These are phyloP conservation scores for Drosophila baimaii DNA, from an alignment of 1,140 invertebrate species.

Conservation along the genomic window DNA sequence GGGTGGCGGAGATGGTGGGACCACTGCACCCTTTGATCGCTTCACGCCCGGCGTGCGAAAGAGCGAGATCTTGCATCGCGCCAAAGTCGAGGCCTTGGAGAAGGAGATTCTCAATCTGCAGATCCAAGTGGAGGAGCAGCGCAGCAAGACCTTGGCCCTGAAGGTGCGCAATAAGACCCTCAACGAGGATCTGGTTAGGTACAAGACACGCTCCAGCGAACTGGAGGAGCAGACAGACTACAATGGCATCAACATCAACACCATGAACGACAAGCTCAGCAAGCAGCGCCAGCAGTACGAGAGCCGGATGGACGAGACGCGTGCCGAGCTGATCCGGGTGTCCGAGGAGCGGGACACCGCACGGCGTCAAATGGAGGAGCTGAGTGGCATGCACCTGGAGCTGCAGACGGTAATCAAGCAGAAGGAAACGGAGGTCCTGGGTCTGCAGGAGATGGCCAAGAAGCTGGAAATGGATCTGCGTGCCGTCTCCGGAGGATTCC, in stretches of 20 bases:
- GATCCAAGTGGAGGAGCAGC: constrained; percentile 84
- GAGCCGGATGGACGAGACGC: constrained; percentile 84
- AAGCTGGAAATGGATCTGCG: constrained; percentile 75
- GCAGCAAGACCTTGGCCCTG: constrained; percentile 65
- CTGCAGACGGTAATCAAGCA: constrained; percentile 38
- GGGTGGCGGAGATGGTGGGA: constrained; percentile 60
- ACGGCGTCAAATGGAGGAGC: constrained; percentile 59
- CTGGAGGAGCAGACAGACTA: constrained; percentile 70
- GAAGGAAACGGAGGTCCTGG: constrained; percentile 50
- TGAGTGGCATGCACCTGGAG: constrained; percentile 68
- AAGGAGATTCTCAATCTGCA: constrained; percentile 85
- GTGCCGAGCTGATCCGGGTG: constrained; percentile 85
- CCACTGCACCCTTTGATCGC: constrained; percentile 62
- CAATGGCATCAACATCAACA: constrained; percentile 60
- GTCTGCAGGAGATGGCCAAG: constrained; percentile 55
- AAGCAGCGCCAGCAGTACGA: constrained; percentile 71
- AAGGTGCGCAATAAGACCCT: constrained; percentile 82
- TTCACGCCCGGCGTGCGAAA: constrained; percentile 74
- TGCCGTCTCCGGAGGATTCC: constrained; percentile 73
- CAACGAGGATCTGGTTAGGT: constrained; percentile 71
- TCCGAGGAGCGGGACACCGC: constrained; percentile 59
- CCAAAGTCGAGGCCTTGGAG: constrained; percentile 86
- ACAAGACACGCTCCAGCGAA: constrained; percentile 59
- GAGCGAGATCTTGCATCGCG: constrained; percentile 84
- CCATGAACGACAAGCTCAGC: constrained; percentile 69